Percentiles rank a stretch among this genome's conserved stretches.
These are phyloP conservation scores for Urocolius indicus DNA, from an alignment of 2,113 vertebrate genomes.

Conservation along the genomic window DNA sequence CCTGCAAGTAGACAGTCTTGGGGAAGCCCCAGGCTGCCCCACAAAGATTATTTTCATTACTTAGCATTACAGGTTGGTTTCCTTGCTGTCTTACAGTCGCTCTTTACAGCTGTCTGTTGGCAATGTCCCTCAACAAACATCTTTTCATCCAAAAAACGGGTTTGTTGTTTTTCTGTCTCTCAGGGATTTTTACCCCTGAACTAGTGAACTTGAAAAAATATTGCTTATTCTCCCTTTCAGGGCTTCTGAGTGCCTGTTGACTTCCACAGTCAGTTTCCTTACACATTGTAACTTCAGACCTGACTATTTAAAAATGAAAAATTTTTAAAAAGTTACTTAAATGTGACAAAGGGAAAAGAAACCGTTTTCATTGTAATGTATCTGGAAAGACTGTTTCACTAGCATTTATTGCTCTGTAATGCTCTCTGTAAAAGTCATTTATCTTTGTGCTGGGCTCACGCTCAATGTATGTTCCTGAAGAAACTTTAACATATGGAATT, in stretches of 20 bases:
- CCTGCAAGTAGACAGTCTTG: not conserved
- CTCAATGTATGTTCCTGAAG: slow-evolving; percentile 30
- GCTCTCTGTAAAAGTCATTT: slow-evolving; percentile 4
- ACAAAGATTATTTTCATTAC: not conserved
- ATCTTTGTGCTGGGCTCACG: slow-evolving; percentile 17
- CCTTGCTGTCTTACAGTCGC: not conserved
- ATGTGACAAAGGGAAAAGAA: not conserved
- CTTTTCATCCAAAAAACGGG: not conserved
- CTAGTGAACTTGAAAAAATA: slow-evolving; percentile 48
- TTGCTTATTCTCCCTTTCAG: slow-evolving; percentile 23
- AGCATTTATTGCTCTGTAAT: not conserved
- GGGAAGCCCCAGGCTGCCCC: not conserved
- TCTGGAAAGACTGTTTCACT: slow-evolving; percentile 1
- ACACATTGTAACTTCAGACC: not conserved
- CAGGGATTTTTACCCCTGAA: slow-evolving; percentile 53
- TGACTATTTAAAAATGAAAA: not conserved
- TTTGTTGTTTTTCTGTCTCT: slow-evolving; percentile 26
- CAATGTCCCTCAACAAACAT: not conserved
- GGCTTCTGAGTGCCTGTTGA: slow-evolving; percentile 50
- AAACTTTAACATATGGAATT: slow-evolving; percentile 26
- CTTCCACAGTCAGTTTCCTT: slow-evolving; percentile 10
- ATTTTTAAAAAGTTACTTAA: not conserved
- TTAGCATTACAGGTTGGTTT: not conserved
- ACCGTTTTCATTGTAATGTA: not conserved
- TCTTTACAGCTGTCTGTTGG: not conserved